Conservation (phyloP, 2,888 invertebrate species). For the Seira ritae region DNA sequence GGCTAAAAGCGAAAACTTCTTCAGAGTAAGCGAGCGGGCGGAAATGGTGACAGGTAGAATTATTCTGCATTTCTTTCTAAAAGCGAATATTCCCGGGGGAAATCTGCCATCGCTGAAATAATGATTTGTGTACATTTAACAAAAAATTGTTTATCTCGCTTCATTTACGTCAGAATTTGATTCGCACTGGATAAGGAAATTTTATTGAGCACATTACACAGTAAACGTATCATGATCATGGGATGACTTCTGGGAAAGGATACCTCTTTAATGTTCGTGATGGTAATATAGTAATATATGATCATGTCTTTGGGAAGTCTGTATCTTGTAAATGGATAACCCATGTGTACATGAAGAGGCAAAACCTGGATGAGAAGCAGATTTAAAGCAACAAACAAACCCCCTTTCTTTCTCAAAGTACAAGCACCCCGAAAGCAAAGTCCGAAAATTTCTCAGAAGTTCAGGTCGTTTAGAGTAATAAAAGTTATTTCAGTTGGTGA, state of each 20-base stretch:
- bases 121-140: constrained; percentile 60
- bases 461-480: background rate
- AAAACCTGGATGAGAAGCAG: constrained; percentile 40
- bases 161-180: background rate
- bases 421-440: background rate
- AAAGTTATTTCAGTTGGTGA: background rate
- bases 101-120: constrained; percentile 58
- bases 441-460: background rate
- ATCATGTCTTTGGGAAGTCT: background rate
- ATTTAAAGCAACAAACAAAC: no score
- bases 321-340: background rate
- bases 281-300: no score
- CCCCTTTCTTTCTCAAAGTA: no score
- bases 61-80: background rate
- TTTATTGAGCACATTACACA: background rate
- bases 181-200: background rate
- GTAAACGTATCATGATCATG: background rate
- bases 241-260: background rate
- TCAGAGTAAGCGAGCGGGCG: constrained; percentile 28
- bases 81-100: constrained; percentile 57
- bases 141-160: background rate
- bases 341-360: background rate
- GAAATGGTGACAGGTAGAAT: background rate
- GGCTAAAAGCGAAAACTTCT: background rate
- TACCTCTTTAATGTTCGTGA: background rate